Conservation (phyloP, 1,140 invertebrate species). For the Ericerus pela region DNA sequence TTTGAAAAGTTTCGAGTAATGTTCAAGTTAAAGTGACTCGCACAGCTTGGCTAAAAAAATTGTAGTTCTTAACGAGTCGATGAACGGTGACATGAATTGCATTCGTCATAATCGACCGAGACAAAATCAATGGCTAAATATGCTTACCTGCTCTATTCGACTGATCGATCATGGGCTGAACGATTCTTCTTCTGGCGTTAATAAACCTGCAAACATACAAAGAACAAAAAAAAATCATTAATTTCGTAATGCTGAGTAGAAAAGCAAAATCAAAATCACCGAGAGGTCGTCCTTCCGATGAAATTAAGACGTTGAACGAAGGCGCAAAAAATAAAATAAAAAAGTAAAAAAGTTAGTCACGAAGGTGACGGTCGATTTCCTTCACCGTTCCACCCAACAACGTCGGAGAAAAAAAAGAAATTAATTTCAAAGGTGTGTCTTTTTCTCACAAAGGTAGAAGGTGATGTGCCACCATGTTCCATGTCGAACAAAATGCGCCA, state of each 20-base stretch:
- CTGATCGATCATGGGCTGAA: conserved; percentile 93
- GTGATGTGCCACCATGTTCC: background rate
- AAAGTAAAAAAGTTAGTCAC: conserved; percentile 12
- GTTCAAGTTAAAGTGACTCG: no score
- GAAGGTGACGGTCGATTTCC: background rate
- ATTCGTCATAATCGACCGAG: no score
- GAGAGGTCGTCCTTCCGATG: no score
- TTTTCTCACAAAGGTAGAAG: background rate
- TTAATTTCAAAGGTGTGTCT: background rate
- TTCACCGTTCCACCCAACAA: no score
- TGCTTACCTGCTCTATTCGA: conserved; percentile 91
- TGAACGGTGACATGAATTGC: no score
- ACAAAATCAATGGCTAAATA: no score
- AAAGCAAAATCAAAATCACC: no score
- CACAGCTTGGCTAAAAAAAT: no score
- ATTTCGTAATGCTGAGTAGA: no score
- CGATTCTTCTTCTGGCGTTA: conserved; percentile 92
- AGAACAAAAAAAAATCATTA: conserved; percentile 16
- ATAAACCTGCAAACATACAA: conserved; percentile 74
- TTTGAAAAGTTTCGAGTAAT: no score
- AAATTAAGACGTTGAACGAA: no score
- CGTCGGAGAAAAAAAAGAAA: background rate
- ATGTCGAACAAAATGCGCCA: background rate
- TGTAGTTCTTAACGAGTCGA: no score
- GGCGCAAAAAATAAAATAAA: conserved; percentile 9